A percentile compares a stretch with the other conserved stretches of the same genome.
phyloP scores from a whole-genome alignment of 1,140 invertebrate genomes.

The Lanistes nyassanus region DNA sequence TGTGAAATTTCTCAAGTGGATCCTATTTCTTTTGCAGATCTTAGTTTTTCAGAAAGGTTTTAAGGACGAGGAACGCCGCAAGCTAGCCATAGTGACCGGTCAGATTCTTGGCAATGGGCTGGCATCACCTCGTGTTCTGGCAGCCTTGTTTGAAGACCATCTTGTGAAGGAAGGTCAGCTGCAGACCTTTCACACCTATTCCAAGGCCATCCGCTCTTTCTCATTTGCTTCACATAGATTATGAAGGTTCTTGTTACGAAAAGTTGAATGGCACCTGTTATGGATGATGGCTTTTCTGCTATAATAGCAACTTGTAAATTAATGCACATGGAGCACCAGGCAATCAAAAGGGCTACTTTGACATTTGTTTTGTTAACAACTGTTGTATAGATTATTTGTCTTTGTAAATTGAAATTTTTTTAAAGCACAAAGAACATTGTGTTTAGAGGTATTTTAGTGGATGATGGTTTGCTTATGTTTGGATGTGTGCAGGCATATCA shows the following conservation, averaged over 20 bases:
- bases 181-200: not conserved
- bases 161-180: constrained; percentile 87
- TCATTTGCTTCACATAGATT: not conserved
- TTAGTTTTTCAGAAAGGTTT: constrained; percentile 96
- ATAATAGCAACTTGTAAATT: too few relatives aligned
- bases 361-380: not conserved
- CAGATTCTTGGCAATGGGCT: constrained; percentile 90
- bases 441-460: too few relatives aligned
- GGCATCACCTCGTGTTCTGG: constrained; percentile 83
- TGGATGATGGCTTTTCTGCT: too few relatives aligned
- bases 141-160: constrained; percentile 77
- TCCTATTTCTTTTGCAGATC: constrained; percentile 74
- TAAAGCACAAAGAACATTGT: too few relatives aligned
- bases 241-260: too few relatives aligned
- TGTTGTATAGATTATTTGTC: too few relatives aligned
- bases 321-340: too few relatives aligned
- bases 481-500: constrained; percentile 70
- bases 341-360: not conserved
- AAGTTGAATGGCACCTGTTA: too few relatives aligned
- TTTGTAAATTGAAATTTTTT: too few relatives aligned
- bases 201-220: not conserved
- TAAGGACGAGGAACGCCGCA: constrained; percentile 84
- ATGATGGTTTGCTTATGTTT: too few relatives aligned
- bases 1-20: not conserved
- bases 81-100: constrained; percentile 92